Percentiles rank a stretch among this genome's conserved stretches.
These are phyloP conservation scores for Hemitrygon akajei DNA, from an alignment of 2,797 vertebrate genomes.

Conservation along the genomic window DNA sequence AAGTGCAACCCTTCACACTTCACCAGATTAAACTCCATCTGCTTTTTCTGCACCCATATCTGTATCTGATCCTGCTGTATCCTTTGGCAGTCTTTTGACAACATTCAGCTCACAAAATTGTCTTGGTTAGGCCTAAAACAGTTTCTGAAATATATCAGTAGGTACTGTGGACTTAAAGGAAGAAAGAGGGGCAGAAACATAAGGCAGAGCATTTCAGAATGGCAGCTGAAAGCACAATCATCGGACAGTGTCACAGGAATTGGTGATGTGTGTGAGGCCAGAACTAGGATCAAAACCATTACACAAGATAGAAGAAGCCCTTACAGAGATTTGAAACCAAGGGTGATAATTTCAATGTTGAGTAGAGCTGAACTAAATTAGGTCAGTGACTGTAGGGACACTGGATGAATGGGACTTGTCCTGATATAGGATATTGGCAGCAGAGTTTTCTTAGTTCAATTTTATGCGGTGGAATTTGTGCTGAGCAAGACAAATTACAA, in stretches of 20 bases:
- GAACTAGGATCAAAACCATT: neutral
- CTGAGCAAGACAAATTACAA: neutral
- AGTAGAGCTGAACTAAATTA: neutral
- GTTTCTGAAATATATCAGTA: neutral
- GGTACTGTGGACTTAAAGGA: no score
- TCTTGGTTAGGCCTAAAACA: neutral
- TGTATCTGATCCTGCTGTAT: no score
- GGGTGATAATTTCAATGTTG: neutral
- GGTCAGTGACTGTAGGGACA: neutral
- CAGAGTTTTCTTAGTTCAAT: neutral
- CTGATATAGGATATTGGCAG: neutral
- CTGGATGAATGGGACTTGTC: neutral
- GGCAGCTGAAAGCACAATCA: neutral
- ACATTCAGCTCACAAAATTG: neutral
- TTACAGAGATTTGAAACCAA: neutral
- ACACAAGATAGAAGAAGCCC: neutral
- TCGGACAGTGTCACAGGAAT: neutral
- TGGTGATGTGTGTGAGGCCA: neutral
- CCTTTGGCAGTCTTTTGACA: no score
- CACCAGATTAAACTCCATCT: no score
- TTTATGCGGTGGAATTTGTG: neutral
- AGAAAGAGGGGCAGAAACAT: neutral
- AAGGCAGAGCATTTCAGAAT: neutral
- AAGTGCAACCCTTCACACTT: no score
- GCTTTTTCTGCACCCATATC: no score